A percentile compares a stretch with the other conserved stretches of the same genome.
Conservation (phyloP, 2,888 invertebrate genomes). For the Calliopum simillimum region DNA sequence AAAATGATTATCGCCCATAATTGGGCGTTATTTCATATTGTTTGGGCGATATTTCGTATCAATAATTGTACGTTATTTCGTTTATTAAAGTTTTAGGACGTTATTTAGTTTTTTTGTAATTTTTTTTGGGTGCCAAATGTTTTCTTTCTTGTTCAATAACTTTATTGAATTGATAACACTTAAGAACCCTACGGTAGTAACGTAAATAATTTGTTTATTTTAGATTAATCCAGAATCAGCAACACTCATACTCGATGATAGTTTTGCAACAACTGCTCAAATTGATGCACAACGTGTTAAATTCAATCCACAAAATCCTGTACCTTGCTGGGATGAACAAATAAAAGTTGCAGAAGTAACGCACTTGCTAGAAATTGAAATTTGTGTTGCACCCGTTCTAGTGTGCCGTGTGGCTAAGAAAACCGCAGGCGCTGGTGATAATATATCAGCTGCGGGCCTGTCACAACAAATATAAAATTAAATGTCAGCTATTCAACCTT, state of each 20-base stretch:
- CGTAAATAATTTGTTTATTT: constrained; percentile 6
- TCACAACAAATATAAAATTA: constrained; percentile 71
- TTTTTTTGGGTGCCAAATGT: too few relatives aligned
- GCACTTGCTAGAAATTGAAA: constrained; percentile 66
- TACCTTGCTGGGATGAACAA: constrained; percentile 84
- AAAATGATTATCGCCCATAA: too few relatives aligned
- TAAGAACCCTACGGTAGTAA: neutral
- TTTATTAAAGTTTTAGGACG: too few relatives aligned
- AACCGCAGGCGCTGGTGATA: constrained; percentile 89
- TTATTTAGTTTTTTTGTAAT: too few relatives aligned
- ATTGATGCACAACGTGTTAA: constrained; percentile 70
- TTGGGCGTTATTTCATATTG: too few relatives aligned
- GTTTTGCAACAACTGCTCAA: constrained; percentile 79
- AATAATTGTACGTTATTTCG: too few relatives aligned
- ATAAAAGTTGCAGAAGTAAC: constrained; percentile 56
- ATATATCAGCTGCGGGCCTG: constrained; percentile 89
- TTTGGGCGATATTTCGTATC: too few relatives aligned
- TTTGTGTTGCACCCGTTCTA: constrained; percentile 86
- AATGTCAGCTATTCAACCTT: neutral
- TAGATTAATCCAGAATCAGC: constrained; percentile 66
- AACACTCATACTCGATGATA: constrained; percentile 81
- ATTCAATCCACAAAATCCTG: constrained; percentile 78
- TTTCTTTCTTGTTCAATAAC: too few relatives aligned
- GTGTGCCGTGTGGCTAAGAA: constrained; percentile 85
- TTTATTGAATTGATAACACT: too few relatives aligned